Evolutionary conservation across 1,140 invertebrate species (phyloP).

Genomic region (Dendrolimus kikuchii): DNA sequence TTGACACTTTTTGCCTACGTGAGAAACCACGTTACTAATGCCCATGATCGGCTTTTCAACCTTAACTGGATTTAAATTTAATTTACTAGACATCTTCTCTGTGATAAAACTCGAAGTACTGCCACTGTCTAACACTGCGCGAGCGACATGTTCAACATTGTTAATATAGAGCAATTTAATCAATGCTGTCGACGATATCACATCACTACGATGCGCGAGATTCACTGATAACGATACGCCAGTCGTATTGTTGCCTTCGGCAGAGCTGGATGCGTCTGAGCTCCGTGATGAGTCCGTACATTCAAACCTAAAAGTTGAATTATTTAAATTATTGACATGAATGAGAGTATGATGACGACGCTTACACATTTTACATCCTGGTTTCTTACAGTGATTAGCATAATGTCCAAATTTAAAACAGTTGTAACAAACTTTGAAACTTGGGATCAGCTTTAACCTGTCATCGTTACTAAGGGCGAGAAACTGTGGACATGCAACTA

Average conservation of each 20-base stretch:
- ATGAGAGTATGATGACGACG: constrained; percentile 8
- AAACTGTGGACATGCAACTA: constrained; percentile 8
- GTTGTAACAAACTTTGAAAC: constrained; percentile 8
- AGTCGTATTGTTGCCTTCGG: not conserved
- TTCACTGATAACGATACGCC: not conserved
- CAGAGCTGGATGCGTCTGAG: not conserved
- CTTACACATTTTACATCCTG: constrained; percentile 5
- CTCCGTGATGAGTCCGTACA: no score
- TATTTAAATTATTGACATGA: constrained; percentile 1
- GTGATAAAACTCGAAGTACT: constrained; percentile 10
- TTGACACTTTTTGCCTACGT: constrained; percentile 4
- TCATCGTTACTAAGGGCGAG: constrained; percentile 15
- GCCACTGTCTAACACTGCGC: constrained; percentile 6
- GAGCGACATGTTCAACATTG: constrained; percentile 4
- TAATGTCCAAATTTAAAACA: constrained; percentile 6
- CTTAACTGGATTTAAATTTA: not conserved
- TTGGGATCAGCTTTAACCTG: constrained; percentile 1
- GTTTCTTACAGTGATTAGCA: constrained; percentile 6
- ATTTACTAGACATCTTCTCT: not conserved
- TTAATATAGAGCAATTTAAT: constrained; percentile 4
- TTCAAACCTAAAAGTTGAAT: not conserved
- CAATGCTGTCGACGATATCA: constrained; percentile 5
- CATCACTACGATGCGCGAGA: not conserved
- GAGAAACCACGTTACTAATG: constrained; percentile 5
- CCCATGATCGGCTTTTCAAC: constrained; percentile 3